Evolutionary conservation across 2,797 vertebrate species (phyloP).

Genomic region (Pygocentrus nattereri): DNA sequence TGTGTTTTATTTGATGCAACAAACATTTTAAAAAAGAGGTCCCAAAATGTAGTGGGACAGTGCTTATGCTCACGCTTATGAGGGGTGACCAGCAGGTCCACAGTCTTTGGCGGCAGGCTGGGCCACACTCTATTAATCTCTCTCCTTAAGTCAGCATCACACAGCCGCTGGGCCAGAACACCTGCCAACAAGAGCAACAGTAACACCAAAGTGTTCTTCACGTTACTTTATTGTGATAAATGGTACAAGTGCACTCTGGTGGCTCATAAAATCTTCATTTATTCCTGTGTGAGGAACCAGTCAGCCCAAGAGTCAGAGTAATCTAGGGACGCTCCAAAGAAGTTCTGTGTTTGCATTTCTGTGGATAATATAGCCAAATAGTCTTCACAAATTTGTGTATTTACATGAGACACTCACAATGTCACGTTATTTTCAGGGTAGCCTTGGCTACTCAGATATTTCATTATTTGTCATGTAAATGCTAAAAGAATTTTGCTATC

Average conservation of each 20-base stretch:
- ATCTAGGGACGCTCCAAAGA: neutral
- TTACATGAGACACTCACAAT: no score
- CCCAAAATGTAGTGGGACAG: neutral
- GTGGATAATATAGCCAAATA: no score
- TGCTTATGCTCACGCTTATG: constrained; percentile 93
- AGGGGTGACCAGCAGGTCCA: constrained; percentile 93
- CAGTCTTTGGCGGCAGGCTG: constrained; percentile 89
- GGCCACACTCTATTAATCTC: constrained; percentile 95
- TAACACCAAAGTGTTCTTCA: neutral
- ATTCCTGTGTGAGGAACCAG: neutral
- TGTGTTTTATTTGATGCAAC: neutral
- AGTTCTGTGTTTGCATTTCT: no score
- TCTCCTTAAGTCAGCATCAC: constrained; percentile 90
- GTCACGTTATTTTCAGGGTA: no score
- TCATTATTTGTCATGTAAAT: no score
- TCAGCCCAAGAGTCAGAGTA: no score
- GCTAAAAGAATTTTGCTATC: no score
- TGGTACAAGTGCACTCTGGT: neutral
- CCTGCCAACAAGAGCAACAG: constrained; percentile 70
- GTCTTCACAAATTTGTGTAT: neutral
- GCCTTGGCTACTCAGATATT: no score
- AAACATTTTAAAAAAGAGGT: neutral
- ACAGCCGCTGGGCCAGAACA: constrained; percentile 89
- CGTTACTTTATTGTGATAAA: neutral
- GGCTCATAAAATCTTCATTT: neutral